Percentiles rank a stretch among this genome's conserved stretches.
Evolutionary conservation across 2,888 invertebrate species (phyloP).

Genomic region (Laspeyria flexula): DNA sequence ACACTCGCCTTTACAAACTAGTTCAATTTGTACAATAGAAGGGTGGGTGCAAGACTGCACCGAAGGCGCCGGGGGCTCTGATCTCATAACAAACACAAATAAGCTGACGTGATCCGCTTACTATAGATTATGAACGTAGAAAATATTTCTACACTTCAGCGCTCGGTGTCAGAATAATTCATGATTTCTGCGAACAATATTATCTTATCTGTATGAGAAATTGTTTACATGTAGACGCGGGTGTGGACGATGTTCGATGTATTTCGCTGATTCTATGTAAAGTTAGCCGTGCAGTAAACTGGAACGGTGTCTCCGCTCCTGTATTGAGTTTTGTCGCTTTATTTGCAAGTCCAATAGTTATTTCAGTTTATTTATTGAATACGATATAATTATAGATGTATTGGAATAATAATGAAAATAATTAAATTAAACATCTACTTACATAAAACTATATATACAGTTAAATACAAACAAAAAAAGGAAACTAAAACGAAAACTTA

Average conservation of each 20-base stretch:
- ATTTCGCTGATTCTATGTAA: slow-evolving; percentile 61
- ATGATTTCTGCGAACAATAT: slow-evolving; percentile 63
- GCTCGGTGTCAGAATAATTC: slow-evolving; percentile 60
- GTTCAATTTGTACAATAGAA: slow-evolving; percentile 66
- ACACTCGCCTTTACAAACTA: slow-evolving; percentile 43
- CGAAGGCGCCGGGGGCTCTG: slow-evolving; percentile 69
- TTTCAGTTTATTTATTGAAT: no score
- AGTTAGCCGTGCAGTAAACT: slow-evolving; percentile 52
- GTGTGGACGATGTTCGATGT: slow-evolving; percentile 61
- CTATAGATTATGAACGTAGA: slow-evolving; percentile 74
- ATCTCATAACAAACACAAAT: slow-evolving; percentile 84
- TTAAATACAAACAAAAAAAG: no score
- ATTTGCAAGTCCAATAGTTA: slow-evolving; percentile 53
- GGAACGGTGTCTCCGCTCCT: slow-evolving; percentile 54
- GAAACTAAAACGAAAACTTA: no score
- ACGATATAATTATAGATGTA: no score
- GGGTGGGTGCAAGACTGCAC: slow-evolving; percentile 61
- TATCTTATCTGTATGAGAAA: slow-evolving; percentile 73
- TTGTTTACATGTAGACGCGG: slow-evolving; percentile 65
- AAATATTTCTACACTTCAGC: slow-evolving; percentile 67
- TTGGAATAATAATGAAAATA: no score
- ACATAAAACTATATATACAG: no score
- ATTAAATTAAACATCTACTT: no score
- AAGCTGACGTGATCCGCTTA: slow-evolving; percentile 85
- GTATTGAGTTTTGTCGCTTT: slow-evolving; percentile 57